Conservation (phyloP, 2,888 invertebrate species). For the Lasius fuliginosus region DNA sequence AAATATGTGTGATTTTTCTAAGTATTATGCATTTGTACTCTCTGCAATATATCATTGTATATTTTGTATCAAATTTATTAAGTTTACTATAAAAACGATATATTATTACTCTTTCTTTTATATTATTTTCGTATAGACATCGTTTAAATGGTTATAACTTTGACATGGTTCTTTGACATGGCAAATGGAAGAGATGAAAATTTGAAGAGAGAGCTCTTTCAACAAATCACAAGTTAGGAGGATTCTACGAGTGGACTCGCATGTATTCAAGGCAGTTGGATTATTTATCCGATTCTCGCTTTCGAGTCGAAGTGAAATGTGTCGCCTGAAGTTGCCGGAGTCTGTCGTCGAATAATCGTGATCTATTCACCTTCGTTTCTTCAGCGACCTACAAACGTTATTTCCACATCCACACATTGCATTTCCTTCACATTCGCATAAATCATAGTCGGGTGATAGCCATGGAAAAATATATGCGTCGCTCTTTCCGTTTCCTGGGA, state of each 20-base stretch:
- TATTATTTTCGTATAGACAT: not conserved
- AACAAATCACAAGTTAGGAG: constrained; percentile 51
- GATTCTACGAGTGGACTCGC: constrained; percentile 33
- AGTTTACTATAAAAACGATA: not conserved
- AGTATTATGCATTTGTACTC: not conserved
- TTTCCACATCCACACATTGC: constrained; percentile 63
- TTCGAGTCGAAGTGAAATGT: constrained; percentile 63
- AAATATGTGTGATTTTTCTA: not conserved
- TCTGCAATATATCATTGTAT: not conserved
- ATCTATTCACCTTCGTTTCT: constrained; percentile 71
- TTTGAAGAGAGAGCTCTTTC: constrained; percentile 10
- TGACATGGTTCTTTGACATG: constrained; percentile 1
- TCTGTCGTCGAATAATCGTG: constrained; percentile 71
- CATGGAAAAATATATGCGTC: constrained; percentile 69
- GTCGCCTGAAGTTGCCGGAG: constrained; percentile 61
- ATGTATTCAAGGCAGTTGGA: constrained; percentile 26
- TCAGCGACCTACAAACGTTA: constrained; percentile 65
- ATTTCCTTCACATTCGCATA: constrained; percentile 67
- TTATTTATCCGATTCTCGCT: constrained; percentile 65
- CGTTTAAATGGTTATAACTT: not conserved
- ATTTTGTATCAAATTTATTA: not conserved
- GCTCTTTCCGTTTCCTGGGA: constrained; percentile 66
- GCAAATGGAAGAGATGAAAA: not conserved
- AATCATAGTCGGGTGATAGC: constrained; percentile 68
- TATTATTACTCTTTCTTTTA: not conserved